Evolutionary conservation across 2,797 vertebrate genomes (phyloP).

Genomic region (Vireo griseus): DNA sequence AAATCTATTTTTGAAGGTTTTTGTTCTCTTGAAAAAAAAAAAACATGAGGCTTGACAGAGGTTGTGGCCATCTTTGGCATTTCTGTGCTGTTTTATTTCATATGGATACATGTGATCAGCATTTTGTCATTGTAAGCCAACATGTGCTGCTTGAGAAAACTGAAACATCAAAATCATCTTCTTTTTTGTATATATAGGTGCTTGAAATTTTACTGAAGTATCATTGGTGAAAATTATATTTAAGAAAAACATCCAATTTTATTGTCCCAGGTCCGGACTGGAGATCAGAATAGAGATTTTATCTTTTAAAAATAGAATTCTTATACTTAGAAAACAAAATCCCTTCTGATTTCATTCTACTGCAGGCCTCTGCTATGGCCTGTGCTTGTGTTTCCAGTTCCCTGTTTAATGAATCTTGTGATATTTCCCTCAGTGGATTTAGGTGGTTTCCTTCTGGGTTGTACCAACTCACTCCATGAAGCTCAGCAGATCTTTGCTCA

Average conservation of each 20-base stretch:
- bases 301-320: neutral
- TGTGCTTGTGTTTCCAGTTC: neutral
- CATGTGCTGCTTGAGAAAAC: neutral
- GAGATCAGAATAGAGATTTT: neutral
- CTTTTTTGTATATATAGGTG: neutral
- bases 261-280: neutral
- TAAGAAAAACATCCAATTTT: neutral
- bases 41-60: neutral
- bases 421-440: neutral
- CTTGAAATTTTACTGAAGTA: neutral
- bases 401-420: too few relatives aligned
- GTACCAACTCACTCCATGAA: neutral
- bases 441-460: neutral
- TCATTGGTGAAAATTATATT: neutral
- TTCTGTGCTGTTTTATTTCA: neutral
- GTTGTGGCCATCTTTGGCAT: neutral
- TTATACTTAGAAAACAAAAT: neutral
- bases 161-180: neutral
- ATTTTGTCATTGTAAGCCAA: neutral
- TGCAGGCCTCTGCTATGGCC: neutral
- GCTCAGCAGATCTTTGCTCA: neutral
- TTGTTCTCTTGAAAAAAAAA: neutral
- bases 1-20: neutral
- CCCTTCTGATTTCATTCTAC: neutral
- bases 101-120: accelerated